A percentile compares a stretch with the other conserved stretches of the same genome.
Evolutionary conservation across 2,888 invertebrate species (phyloP).

Genomic region (Megalurothrips usitatus): DNA sequence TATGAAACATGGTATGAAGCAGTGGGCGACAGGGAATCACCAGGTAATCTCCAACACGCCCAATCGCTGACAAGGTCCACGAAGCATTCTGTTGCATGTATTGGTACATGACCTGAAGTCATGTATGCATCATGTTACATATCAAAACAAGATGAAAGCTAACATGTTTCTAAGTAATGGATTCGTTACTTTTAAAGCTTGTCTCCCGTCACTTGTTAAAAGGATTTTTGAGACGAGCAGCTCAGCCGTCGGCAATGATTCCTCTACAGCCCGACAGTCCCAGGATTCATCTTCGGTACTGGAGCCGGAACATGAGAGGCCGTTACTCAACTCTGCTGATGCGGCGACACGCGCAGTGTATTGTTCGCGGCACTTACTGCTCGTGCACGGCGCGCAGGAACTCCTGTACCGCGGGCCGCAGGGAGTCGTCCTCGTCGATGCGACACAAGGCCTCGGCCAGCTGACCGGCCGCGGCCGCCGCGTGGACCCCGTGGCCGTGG

Average conservation of each 20-base stretch:
- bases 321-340: no score
- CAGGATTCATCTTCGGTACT: slow-evolving; percentile 32
- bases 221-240: slow-evolving; percentile 28
- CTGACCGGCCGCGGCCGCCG: slow-evolving; percentile 53
- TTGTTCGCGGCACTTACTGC: slow-evolving; percentile 41
- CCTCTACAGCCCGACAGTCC: slow-evolving; percentile 31
- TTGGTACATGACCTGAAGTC: slow-evolving; percentile 61
- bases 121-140: no score
- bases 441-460: slow-evolving; percentile 73
- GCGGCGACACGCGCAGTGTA: no score
- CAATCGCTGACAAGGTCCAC: slow-evolving; percentile 55
- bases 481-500: slow-evolving; percentile 23
- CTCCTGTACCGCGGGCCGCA: slow-evolving; percentile 66
- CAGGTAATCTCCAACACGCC: slow-evolving; percentile 28
- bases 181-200: slow-evolving; percentile 29
- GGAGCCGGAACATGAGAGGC: slow-evolving; percentile 29
- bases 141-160: no score
- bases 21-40: slow-evolving; percentile 48
- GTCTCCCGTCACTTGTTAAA: slow-evolving; percentile 44
- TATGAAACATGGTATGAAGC: slow-evolving; percentile 74
- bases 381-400: slow-evolving; percentile 50
- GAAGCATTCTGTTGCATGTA: slow-evolving; percentile 65
- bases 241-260: slow-evolving; percentile 29
- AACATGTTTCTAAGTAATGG: neutral
- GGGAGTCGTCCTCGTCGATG: slow-evolving; percentile 74